phyloP scores from a whole-genome alignment of 1,140 invertebrate genomes.

The Pachypeltis micranthus region DNA sequence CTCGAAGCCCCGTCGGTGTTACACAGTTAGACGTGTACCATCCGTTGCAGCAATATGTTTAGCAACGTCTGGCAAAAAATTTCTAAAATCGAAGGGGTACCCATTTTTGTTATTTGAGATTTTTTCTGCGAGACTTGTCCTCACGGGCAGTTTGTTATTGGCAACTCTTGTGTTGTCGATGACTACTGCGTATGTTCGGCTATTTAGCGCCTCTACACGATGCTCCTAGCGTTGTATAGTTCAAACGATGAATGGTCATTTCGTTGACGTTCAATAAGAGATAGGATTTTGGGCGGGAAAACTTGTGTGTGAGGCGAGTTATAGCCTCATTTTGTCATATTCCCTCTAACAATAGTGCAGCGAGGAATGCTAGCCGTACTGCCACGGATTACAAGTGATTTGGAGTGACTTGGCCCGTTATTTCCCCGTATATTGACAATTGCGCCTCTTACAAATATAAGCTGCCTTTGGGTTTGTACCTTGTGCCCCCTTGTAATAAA shows the following conservation, averaged over 20 bases:
- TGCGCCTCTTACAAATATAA: too few relatives aligned
- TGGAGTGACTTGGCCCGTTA: too few relatives aligned
- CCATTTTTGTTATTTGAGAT: slow-evolving; percentile 28
- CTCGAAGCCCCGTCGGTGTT: not conserved
- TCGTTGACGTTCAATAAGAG: not conserved
- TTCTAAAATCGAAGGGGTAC: slow-evolving; percentile 20
- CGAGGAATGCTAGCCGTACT: too few relatives aligned
- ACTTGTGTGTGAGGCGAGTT: not conserved
- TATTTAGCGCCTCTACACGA: not conserved
- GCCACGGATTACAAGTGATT: too few relatives aligned
- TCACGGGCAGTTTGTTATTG: too few relatives aligned
- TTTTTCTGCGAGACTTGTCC: not conserved
- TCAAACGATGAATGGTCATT: not conserved
- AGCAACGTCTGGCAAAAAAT: slow-evolving; percentile 3
- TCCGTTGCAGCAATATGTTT: not conserved
- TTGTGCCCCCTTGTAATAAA: too few relatives aligned
- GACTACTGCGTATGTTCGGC: not conserved
- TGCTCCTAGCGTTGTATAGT: not conserved
- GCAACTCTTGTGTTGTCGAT: too few relatives aligned
- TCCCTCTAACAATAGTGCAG: not conserved
- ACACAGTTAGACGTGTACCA: not conserved
- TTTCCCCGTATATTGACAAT: too few relatives aligned
- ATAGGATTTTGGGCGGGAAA: not conserved
- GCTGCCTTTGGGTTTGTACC: too few relatives aligned
- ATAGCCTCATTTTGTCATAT: not conserved